Percentiles rank a stretch among this genome's conserved stretches.
Conservation (phyloP, 2,113 vertebrate genomes). For the Ammodytes dubius region DNA sequence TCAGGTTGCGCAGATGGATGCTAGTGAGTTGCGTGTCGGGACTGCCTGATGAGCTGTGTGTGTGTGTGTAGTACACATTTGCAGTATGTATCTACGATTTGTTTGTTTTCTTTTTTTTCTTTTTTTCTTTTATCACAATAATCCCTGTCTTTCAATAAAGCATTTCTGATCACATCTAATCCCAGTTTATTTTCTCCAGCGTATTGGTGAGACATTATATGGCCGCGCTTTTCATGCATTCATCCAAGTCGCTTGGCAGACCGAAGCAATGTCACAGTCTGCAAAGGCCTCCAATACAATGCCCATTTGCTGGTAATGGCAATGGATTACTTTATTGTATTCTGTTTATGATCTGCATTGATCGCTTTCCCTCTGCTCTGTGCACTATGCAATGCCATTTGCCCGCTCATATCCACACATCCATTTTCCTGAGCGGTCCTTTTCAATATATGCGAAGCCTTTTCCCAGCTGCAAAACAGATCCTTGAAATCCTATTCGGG, state of each 20-base stretch:
- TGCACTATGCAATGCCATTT: constrained; percentile 73
- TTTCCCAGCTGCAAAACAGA: constrained; percentile 69
- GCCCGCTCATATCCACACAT: constrained; percentile 64
- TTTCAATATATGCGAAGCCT: constrained; percentile 56
- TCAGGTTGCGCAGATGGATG: constrained; percentile 65
- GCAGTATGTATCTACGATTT: neutral
- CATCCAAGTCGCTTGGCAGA: constrained; percentile 58
- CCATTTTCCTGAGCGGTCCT: constrained; percentile 61
- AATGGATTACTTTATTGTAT: constrained; percentile 83
- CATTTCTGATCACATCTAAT: constrained; percentile 17
- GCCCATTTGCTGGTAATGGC: constrained; percentile 80
- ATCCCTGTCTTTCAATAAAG: constrained; percentile 17
- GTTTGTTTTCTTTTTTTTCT: neutral
- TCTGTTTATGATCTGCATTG: constrained; percentile 84
- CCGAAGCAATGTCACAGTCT: constrained; percentile 57
- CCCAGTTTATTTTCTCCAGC: constrained; percentile 6
- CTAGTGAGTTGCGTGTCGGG: constrained; percentile 38
- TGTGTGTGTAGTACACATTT: neutral
- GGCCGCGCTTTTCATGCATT: constrained; percentile 29
- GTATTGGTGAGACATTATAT: constrained; percentile 26
- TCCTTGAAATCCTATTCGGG: constrained; percentile 70
- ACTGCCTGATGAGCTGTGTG: constrained; percentile 28
- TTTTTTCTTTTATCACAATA: neutral
- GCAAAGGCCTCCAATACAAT: constrained; percentile 68
- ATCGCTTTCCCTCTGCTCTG: constrained; percentile 67